Percentiles rank a stretch among this genome's conserved stretches.
Conservation (phyloP, 2,888 invertebrate species). For the Conomelus anceps region DNA sequence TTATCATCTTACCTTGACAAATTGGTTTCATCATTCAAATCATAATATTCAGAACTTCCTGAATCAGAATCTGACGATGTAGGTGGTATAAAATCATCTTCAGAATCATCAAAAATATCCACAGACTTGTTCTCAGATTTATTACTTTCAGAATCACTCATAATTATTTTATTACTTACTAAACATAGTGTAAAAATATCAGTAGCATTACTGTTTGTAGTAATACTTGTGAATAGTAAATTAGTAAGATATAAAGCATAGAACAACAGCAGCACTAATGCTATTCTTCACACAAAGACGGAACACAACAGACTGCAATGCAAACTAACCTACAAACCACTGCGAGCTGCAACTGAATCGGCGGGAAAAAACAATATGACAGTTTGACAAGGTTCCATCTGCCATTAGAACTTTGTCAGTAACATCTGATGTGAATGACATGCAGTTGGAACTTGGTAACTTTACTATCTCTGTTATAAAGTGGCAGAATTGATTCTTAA, state of each 20-base stretch:
- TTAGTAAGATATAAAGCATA: not conserved
- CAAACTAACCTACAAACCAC: not conserved
- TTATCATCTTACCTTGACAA: no score
- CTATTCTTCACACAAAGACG: not conserved
- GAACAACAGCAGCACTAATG: not conserved
- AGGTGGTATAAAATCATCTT: not conserved
- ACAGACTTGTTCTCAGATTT: not conserved
- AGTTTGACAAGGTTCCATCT: not conserved
- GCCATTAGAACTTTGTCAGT: not conserved
- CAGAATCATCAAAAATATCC: not conserved
- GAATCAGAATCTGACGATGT: not conserved
- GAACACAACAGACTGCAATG: not conserved
- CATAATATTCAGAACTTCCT: not conserved
- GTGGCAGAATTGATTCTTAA: not conserved
- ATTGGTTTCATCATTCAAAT: no score
- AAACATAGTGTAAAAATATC: not conserved
- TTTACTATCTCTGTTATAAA: not conserved
- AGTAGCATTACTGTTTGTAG: not conserved
- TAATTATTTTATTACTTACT: not conserved
- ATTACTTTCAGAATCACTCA: not conserved
- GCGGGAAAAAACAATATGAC: not conserved
- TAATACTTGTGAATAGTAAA: not conserved
- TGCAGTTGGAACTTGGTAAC: not conserved
- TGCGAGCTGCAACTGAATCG: not conserved
- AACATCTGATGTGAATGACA: not conserved